Percentiles rank a stretch among this genome's conserved stretches.
Conservation (phyloP, 2,888 invertebrate genomes). For the Lepidonotus clava region DNA sequence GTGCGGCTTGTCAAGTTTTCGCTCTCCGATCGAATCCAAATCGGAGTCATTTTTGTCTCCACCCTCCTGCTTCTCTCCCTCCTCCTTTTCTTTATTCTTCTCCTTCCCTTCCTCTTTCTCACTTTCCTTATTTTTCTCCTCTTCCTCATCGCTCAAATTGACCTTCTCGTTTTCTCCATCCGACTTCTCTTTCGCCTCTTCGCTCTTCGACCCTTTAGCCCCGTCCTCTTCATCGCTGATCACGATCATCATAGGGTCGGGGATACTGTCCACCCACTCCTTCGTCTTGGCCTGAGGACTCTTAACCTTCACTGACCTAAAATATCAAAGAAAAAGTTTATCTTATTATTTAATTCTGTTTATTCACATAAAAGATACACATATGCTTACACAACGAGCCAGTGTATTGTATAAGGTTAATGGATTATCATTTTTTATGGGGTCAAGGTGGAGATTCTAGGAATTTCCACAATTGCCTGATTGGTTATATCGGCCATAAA, state of each 20-base stretch:
- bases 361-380: too few relatives aligned
- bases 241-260: conserved; percentile 47
- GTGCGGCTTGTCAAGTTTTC: conserved; percentile 4
- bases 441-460: too few relatives aligned
- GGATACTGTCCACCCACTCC: conserved; percentile 61
- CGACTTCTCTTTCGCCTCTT: neutral
- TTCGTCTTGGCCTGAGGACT: conserved; percentile 57
- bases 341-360: too few relatives aligned
- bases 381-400: too few relatives aligned
- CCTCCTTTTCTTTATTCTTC: neutral
- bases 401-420: too few relatives aligned
- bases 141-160: neutral
- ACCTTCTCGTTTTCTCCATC: neutral
- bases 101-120: neutral
- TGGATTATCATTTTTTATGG: too few relatives aligned
- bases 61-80: neutral
- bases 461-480: too few relatives aligned
- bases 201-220: neutral
- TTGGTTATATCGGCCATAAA: too few relatives aligned
- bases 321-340: neutral
- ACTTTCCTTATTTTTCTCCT: conserved; percentile 1
- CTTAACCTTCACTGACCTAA: conserved; percentile 56
- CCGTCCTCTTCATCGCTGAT: conserved; percentile 62
- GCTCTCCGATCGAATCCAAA: neutral
- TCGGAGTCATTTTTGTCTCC: neutral